Conservation (phyloP, 2,888 invertebrate genomes). For the Hofmannophila pseudospretella region DNA sequence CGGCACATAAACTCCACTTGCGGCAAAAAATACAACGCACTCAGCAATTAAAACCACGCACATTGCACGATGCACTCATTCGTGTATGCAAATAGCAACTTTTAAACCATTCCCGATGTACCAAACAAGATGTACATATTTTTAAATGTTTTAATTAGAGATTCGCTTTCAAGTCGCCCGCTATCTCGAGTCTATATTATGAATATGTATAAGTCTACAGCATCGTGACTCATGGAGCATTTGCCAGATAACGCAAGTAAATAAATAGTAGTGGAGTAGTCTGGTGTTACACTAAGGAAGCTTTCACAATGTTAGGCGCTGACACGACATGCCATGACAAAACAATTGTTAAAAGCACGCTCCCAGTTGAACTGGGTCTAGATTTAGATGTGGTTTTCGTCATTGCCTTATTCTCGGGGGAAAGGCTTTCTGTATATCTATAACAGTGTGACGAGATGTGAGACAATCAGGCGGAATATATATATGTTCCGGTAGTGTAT, state of each 20-base stretch:
- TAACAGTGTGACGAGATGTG: no score
- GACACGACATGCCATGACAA: constrained; percentile 1
- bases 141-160: constrained; percentile 64
- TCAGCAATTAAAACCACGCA: constrained; percentile 49
- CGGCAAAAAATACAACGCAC: constrained; percentile 35
- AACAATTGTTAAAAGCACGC: constrained; percentile 3
- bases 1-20: constrained; percentile 22
- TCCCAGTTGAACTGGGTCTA: background rate
- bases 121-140: constrained; percentile 44
- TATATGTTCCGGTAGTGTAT: no score
- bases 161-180: constrained; percentile 40
- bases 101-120: constrained; percentile 37
- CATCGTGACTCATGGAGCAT: constrained; percentile 52
- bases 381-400: background rate
- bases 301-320: constrained; percentile 3
- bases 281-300: constrained; percentile 2
- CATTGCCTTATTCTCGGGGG: background rate
- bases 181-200: constrained; percentile 48
- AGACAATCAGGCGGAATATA: no score
- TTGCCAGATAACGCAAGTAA: constrained; percentile 28
- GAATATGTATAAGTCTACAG: constrained; percentile 41
- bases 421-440: no score
- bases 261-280: constrained; percentile 10
- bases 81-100: constrained; percentile 47
- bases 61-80: constrained; percentile 36